These are phyloP conservation scores for Ceratothoa steindachneri DNA, from an alignment of 2,888 invertebrate genomes.

Conservation along the genomic window DNA sequence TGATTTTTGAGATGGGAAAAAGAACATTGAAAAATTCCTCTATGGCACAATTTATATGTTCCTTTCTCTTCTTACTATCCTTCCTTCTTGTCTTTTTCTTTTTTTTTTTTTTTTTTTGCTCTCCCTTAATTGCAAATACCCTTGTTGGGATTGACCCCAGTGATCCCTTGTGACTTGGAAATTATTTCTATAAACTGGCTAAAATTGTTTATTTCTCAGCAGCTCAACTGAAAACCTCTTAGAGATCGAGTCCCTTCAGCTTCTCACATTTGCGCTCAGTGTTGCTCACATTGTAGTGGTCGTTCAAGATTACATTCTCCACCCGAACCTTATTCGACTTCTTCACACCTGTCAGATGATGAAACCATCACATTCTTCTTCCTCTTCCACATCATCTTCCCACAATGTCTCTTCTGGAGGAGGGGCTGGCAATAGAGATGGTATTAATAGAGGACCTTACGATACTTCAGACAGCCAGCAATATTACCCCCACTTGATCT, in stretches of 20 bases:
- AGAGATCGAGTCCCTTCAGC: slow-evolving; percentile 57
- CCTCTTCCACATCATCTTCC: slow-evolving; percentile 53
- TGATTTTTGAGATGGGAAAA: too few species aligned
- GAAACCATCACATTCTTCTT: slow-evolving; percentile 68
- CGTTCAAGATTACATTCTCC: slow-evolving; percentile 83
- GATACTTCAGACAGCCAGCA: slow-evolving; percentile 60
- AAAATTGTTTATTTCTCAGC: too few species aligned
- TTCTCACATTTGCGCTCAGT: slow-evolving; percentile 75
- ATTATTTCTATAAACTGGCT: too few species aligned
- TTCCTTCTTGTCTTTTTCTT: too few species aligned
- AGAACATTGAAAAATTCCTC: too few species aligned
- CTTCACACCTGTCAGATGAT: slow-evolving; percentile 80
- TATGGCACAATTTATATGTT: too few species aligned
- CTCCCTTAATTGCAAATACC: too few species aligned
- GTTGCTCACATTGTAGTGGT: slow-evolving; percentile 85
- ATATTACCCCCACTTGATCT: slow-evolving; percentile 74
- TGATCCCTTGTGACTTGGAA: too few species aligned
- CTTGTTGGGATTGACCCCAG: too few species aligned
- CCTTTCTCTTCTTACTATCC: too few species aligned
- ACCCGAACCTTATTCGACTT: slow-evolving; percentile 62
- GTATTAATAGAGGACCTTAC: neutral
- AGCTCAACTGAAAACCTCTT: slow-evolving; percentile 42
- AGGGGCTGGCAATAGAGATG: slow-evolving; percentile 17
- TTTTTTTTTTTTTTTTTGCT: too few species aligned
- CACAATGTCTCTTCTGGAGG: slow-evolving; percentile 1